Base-by-base conservation (phyloP, 2,113 vertebrate species). In the Tonatia bakeri region DNA sequence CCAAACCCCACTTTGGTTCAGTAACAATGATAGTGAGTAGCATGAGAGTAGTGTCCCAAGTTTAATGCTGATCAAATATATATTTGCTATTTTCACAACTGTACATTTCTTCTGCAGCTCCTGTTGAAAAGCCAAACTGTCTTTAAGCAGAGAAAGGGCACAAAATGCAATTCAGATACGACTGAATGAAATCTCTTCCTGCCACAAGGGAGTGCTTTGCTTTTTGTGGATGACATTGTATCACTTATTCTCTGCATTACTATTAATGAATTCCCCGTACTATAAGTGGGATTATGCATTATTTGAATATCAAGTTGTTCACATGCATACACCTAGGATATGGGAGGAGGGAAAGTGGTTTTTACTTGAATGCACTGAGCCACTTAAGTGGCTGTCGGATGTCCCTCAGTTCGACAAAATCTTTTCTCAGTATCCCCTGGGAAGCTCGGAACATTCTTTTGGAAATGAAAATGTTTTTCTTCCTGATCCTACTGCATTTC, bases 401-500 rank as follows among this genome's bases (percentile, higher is more conserved):
- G 76, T 94, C 87, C 73, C 93, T 95, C 93, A 77, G 84, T 93
- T 97, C 94, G 96, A 89, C 36, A 96, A 64, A 90, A 96, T 94
- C 96, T 94, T 96, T 96, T 97, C 83, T 94, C 77, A 36, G 26
- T 43, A 61, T 96, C 97, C 70, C 97, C 65, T 96, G 93, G 87
- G 97, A 97, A 96, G 65, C 94, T 96, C 92, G 95, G 94, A 93
- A 89, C 83, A 97, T 87, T 97, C 84, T 50, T 96, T 95, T 94
- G 83, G 87, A 96, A 97, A 96, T 76, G 70, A 97, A 97, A 97
- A 95, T 95, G 85, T 95, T 97, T 97, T 97, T 96, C 94, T 97
- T 88, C 70, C n/a, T 54, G 93, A 43, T 94, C 16, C 36, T 85
- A 83, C 91, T 85, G 80, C 91, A 96, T 91, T 90, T 96, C 93